phyloP scores from a whole-genome alignment of 2,113 vertebrate species.

The Orcinus orca region DNA sequence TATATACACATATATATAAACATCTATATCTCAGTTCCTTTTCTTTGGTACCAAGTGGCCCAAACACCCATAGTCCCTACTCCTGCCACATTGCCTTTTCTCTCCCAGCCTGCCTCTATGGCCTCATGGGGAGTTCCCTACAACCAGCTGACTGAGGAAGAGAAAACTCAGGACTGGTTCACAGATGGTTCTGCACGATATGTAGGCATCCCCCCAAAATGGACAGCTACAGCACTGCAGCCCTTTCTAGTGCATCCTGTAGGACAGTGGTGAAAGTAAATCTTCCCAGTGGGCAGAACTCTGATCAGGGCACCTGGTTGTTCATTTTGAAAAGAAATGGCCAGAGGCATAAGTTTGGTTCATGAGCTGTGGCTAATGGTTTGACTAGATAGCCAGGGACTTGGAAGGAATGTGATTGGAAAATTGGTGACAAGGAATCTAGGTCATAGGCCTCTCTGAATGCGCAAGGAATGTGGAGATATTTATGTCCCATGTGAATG shows the following conservation, averaged over 20 bases:
- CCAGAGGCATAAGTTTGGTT: neutral
- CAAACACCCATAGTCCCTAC: neutral
- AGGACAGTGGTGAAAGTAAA: neutral
- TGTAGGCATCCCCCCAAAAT: neutral
- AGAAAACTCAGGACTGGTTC: neutral
- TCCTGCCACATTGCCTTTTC: neutral
- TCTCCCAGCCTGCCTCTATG: neutral
- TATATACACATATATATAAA: neutral
- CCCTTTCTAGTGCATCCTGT: neutral
- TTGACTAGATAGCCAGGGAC: neutral
- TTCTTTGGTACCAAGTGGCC: neutral
- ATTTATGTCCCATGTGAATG: neutral
- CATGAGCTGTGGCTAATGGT: neutral
- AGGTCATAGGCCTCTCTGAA: neutral
- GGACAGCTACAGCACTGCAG: neutral
- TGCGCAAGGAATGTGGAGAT: neutral
- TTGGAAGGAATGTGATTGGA: neutral
- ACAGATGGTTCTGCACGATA: neutral
- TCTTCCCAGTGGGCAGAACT: neutral
- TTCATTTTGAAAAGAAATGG: neutral
- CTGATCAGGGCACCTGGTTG: neutral
- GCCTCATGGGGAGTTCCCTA: neutral
- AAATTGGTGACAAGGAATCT: neutral
- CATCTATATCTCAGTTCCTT: neutral
- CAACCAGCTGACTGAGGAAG: neutral